Conservation (phyloP, 2,888 invertebrate species). For the Silvanus unidentatus region DNA sequence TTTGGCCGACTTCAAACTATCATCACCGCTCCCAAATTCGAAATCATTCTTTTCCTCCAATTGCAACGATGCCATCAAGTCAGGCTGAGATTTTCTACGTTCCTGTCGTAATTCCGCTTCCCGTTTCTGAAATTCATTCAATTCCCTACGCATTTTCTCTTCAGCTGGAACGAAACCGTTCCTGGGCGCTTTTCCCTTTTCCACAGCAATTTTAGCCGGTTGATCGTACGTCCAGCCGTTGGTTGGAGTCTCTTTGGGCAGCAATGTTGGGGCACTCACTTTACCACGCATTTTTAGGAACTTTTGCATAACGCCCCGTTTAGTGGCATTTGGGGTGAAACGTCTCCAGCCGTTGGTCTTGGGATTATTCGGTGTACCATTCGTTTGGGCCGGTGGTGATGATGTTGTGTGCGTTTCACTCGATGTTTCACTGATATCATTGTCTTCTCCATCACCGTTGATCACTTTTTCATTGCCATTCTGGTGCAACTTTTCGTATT, state of each 20-base stretch:
- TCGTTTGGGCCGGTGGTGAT: conserved; percentile 1
- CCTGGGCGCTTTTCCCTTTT: conserved; percentile 57
- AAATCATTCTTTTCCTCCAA: conserved; percentile 45
- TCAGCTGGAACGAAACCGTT: conserved; percentile 81
- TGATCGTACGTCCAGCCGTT: conserved; percentile 26
- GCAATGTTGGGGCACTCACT: conserved; percentile 43
- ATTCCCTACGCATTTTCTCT: conserved; percentile 69
- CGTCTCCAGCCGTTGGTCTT: conserved; percentile 50
- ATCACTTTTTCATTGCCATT: conserved; percentile 8
- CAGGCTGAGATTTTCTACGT: conserved; percentile 59
- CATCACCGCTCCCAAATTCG: conserved; percentile 9
- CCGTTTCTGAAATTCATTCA: conserved; percentile 73
- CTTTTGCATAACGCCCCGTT: conserved; percentile 77
- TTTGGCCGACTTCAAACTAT: conserved; percentile 23
- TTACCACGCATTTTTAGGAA: conserved; percentile 77
- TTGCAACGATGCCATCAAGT: conserved; percentile 57
- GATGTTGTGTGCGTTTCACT: neutral
- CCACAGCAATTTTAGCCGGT: conserved; percentile 40
- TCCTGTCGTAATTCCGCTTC: conserved; percentile 53
- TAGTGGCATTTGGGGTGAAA: conserved; percentile 52
- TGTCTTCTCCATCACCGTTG: conserved; percentile 12
- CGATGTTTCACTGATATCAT: conserved; percentile 11
- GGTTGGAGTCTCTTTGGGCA: conserved; percentile 5
- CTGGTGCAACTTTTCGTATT: conserved; percentile 29
- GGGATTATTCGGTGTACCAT: conserved; percentile 18